phyloP scores from a whole-genome alignment of 1,140 invertebrate genomes.

The Macrocentrus cingulum region DNA sequence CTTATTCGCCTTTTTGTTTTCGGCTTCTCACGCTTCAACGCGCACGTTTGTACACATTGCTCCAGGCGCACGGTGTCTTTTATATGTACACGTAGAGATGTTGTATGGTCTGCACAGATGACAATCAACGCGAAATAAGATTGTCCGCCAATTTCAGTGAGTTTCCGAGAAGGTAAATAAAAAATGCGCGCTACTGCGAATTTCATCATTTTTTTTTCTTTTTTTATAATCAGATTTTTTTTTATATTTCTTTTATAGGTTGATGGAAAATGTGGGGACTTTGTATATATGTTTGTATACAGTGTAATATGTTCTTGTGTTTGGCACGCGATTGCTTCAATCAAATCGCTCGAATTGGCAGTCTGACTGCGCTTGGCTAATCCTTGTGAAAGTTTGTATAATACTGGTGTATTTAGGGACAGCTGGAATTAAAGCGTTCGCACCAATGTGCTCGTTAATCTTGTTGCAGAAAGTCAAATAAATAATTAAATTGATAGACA shows the following conservation, averaged over 20 bases:
- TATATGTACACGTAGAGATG: too few species aligned
- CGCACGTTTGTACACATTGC: background rate
- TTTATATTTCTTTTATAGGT: background rate
- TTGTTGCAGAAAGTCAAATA: conserved; percentile 30
- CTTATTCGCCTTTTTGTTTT: background rate
- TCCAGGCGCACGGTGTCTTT: too few species aligned
- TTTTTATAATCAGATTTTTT: background rate
- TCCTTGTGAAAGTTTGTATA: conserved; percentile 20
- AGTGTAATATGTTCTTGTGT: background rate
- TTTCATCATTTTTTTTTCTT: conserved; percentile 5
- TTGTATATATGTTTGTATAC: too few species aligned
- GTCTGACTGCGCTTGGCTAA: conserved; percentile 10
- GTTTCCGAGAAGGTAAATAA: too few species aligned
- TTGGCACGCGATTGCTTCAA: conserved; percentile 16
- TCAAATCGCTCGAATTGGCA: conserved; percentile 18
- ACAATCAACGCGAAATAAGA: conserved; percentile 15
- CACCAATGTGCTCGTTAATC: conserved; percentile 30
- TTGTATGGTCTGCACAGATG: too few species aligned
- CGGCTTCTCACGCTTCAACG: conserved; percentile 14
- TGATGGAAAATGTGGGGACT: too few species aligned
- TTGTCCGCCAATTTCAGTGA: too few species aligned
- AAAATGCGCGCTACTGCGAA: conserved; percentile 1
- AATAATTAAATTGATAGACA: too few species aligned
- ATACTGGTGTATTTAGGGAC: conserved; percentile 1
- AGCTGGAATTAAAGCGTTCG: conserved; percentile 18